Evolutionary conservation across 2,888 invertebrate species (phyloP).

Genomic region (Phragmatobia fuliginosa): DNA sequence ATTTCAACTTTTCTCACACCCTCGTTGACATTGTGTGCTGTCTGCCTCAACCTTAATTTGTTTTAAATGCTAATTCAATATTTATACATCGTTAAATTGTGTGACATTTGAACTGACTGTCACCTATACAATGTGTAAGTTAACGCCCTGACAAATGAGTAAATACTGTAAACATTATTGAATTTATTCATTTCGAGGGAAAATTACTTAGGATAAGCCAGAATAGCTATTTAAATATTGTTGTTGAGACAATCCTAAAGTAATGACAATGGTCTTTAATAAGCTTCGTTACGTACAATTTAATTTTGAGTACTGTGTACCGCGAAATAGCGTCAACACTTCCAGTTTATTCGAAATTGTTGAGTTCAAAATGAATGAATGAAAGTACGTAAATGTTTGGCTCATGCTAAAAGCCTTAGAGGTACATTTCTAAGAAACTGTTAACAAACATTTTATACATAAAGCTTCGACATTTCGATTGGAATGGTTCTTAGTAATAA

Average conservation of each 20-base stretch:
- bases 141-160: too few relatives aligned
- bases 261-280: not conserved
- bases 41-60: too few relatives aligned
- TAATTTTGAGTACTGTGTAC: slow-evolving; percentile 5
- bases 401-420: not conserved
- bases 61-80: too few relatives aligned
- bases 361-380: not conserved
- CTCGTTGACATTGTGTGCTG: too few relatives aligned
- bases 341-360: not conserved
- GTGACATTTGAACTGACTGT: too few relatives aligned
- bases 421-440: not conserved
- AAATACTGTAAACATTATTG: not conserved
- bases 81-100: too few relatives aligned
- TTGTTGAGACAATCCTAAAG: not conserved
- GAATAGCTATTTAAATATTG: not conserved
- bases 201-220: not conserved
- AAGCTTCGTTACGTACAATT: slow-evolving; percentile 1
- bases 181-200: not conserved
- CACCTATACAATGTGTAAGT: too few relatives aligned
- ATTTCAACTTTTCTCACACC: too few relatives aligned
- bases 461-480: not conserved
- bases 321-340: not conserved
- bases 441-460: not conserved
- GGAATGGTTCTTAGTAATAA: not conserved
- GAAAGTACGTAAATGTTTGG: not conserved